Conservation (phyloP, 2,797 vertebrate species). For the Rhynchonycteris naso region DNA sequence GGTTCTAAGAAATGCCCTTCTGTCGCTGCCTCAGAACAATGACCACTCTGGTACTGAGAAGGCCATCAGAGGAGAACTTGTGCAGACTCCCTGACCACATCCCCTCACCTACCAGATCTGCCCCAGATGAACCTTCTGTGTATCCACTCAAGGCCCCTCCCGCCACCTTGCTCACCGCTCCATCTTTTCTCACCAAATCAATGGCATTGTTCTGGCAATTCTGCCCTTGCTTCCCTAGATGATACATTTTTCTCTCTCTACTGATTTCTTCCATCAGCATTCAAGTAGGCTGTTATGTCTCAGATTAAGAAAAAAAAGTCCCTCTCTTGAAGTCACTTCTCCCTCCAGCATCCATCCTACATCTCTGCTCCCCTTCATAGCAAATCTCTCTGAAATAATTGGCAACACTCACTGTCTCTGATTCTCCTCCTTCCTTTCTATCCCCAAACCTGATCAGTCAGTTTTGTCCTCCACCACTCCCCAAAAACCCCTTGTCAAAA, state of each 20-base stretch:
- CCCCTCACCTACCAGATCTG: neutral
- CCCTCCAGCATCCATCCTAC: neutral
- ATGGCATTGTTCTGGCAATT: neutral
- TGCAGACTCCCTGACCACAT: neutral
- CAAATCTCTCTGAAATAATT: neutral
- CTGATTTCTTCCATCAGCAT: neutral
- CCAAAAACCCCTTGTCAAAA: neutral
- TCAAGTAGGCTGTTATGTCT: neutral
- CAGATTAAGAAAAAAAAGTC: neutral
- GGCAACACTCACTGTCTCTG: neutral
- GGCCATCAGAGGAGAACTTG: neutral
- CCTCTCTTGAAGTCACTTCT: neutral
- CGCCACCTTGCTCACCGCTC: neutral
- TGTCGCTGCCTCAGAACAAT: neutral
- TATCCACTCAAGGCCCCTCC: neutral
- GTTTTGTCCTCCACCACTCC: neutral
- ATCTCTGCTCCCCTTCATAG: neutral
- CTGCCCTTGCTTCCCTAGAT: neutral
- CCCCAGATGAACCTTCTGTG: neutral
- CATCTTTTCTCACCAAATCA: neutral
- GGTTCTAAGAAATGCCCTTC: neutral
- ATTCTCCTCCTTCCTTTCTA: neutral
- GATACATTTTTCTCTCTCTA: neutral
- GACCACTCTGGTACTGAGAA: neutral
- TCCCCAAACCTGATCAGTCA: neutral